These are phyloP conservation scores for Sceloporus tristichus DNA, from an alignment of 2,113 vertebrate species.

Conservation along the genomic window DNA sequence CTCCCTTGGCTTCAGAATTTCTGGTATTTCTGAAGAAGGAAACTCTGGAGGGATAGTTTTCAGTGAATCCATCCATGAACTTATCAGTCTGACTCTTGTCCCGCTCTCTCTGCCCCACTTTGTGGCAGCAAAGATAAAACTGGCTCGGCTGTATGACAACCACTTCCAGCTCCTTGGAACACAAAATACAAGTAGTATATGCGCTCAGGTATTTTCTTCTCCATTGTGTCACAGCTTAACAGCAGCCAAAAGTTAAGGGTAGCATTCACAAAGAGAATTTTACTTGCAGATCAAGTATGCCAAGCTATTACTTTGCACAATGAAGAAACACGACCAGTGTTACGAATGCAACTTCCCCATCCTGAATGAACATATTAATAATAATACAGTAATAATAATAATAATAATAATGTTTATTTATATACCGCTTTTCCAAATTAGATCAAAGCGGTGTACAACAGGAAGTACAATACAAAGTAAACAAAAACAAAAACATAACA, in stretches of 20 bases:
- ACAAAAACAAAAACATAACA: too few species aligned
- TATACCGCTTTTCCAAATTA: too few species aligned
- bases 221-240: background rate
- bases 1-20: background rate
- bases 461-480: too few species aligned
- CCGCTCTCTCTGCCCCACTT: background rate
- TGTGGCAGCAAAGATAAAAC: conserved; percentile 1
- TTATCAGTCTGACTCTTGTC: background rate
- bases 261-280: too few species aligned
- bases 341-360: background rate
- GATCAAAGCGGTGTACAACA: too few species aligned
- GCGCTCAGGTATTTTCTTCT: background rate
- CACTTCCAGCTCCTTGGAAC: background rate
- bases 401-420: too few species aligned
- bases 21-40: background rate
- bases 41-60: background rate
- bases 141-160: background rate
- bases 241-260: background rate
- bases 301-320: background rate
- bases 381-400: too few species aligned
- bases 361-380: too few species aligned
- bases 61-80: background rate
- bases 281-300: background rate
- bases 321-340: background rate
- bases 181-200: background rate